phyloP scores from a whole-genome alignment of 2,113 vertebrate species.

The Varanus salvator region DNA sequence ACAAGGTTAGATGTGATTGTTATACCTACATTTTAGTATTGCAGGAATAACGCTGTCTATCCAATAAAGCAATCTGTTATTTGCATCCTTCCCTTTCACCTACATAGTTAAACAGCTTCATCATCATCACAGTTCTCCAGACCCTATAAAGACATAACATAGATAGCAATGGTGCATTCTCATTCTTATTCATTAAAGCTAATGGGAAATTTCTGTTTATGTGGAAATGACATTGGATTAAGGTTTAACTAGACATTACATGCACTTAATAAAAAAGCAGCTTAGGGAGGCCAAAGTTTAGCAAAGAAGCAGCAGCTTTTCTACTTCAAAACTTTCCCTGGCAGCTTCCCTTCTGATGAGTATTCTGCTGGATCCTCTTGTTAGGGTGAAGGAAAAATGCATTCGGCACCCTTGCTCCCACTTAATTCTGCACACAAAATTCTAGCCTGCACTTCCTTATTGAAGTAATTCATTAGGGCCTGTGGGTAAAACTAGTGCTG shows the following conservation, averaged over 20 bases:
- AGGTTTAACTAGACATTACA: slow-evolving; percentile 29
- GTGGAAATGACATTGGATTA: slow-evolving; percentile 28
- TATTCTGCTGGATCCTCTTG: neutral
- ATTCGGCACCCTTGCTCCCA: too few species aligned
- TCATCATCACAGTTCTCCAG: neutral
- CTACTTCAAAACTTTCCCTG: neutral
- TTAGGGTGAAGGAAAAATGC: neutral
- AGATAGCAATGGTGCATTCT: slow-evolving; percentile 20
- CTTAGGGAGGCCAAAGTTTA: neutral
- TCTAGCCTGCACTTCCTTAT: neutral
- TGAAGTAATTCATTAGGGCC: neutral
- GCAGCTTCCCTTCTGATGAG: neutral
- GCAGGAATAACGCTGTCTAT: neutral
- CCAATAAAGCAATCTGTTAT: neutral
- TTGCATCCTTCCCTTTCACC: neutral
- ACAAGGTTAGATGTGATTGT: neutral
- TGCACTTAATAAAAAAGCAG: slow-evolving; percentile 11
- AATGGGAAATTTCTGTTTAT: slow-evolving; percentile 28
- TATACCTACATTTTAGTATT: neutral
- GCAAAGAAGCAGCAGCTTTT: neutral
- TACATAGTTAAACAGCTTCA: slow-evolving; percentile 1
- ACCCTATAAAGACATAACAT: neutral
- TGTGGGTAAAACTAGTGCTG: neutral
- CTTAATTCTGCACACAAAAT: neutral
- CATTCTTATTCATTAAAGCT: slow-evolving; percentile 3